Conservation (phyloP, 2,888 invertebrate genomes). For the Pollenia griseotomentosa region DNA sequence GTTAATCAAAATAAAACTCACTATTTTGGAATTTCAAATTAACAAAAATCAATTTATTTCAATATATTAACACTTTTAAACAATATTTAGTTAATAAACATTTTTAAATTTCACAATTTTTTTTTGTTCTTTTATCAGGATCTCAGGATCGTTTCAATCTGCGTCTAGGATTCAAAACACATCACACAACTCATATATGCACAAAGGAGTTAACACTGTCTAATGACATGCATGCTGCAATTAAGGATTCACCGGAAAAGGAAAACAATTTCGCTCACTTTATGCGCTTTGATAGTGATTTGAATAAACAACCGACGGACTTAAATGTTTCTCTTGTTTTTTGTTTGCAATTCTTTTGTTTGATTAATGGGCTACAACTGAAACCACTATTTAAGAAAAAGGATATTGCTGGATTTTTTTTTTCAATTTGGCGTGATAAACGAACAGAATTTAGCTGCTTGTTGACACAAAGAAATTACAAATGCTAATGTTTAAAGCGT, state of each 20-base stretch:
- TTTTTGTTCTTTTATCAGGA: not conserved
- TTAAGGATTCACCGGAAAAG: not conserved
- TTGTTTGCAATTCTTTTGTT: constrained; percentile 13
- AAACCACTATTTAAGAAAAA: constrained; percentile 22
- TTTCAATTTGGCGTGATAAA: constrained; percentile 45
- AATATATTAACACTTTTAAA: not conserved
- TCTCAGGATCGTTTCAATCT: not conserved
- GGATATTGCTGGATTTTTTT: constrained; percentile 22
- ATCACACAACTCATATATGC: not conserved
- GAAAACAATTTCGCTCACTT: not conserved
- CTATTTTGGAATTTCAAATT: too few species aligned
- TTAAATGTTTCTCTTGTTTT: constrained; percentile 28
- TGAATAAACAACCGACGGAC: constrained; percentile 52
- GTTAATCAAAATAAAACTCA: too few species aligned
- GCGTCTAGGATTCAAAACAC: not conserved
- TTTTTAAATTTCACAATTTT: not conserved
- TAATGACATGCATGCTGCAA: not conserved
- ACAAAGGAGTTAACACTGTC: not conserved
- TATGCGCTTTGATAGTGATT: constrained; percentile 26
- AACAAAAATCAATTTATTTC: not conserved
- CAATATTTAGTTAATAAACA: not conserved
- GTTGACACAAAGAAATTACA: constrained; percentile 70
- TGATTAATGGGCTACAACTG: constrained; percentile 45
- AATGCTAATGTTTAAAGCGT: constrained; percentile 65
- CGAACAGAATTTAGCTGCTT: constrained; percentile 54